Base-by-base conservation (phyloP, 2,113 vertebrate genomes). In the Bubo scandiacus region DNA sequence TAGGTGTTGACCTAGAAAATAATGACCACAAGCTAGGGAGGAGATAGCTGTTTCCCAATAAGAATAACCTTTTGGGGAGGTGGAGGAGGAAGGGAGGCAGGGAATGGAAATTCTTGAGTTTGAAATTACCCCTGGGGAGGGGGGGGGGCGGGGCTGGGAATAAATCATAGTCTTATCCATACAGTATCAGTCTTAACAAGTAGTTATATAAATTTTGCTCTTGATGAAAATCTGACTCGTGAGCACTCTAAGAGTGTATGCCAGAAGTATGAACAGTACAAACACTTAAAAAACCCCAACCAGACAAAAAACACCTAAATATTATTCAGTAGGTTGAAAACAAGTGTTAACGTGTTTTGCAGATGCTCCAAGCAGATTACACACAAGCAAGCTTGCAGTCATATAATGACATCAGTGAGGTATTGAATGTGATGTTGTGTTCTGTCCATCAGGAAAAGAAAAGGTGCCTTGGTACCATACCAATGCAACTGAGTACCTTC, bases 1-100 rank as follows among this genome's bases (percentile, higher is more conserved):
- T 34, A n/a, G 11, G 4, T 51, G 5, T 30, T 71, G 36, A 71
- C 26, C 29, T 13, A 66, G 16, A 55, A 55, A 91, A 66, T 40
- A 38, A 9, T 19, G 30, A 52, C 10, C 22, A 8, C 15, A 6
- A 2, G 6, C 14, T 15, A 7, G 2, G 6, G 13, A 3, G 4
- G 2, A 49, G 5, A 12, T 2, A 86, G 10, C 1, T 40, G 3
- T 71, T 94, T 75, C 17, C 21, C 43, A 26, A 18, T 12, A 42
- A 21, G 3, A 5, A 27, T 22, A 61, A 52, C 2, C 20, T 66
- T 45, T 47, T 12, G 1, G 3, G 3, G 27, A 38, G 9, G 3
- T 36, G 4, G 4, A 2, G 6, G 2, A 32, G n/a, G 12, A 27
- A 74, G 62, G 4, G 2, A 25, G 18, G 9, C 9, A 58, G 5